A percentile compares a stretch with the other conserved stretches of the same genome.
These are phyloP conservation scores for Scaptomyza graminum DNA, from an alignment of 1,140 invertebrate species.

Conservation along the genomic window DNA sequence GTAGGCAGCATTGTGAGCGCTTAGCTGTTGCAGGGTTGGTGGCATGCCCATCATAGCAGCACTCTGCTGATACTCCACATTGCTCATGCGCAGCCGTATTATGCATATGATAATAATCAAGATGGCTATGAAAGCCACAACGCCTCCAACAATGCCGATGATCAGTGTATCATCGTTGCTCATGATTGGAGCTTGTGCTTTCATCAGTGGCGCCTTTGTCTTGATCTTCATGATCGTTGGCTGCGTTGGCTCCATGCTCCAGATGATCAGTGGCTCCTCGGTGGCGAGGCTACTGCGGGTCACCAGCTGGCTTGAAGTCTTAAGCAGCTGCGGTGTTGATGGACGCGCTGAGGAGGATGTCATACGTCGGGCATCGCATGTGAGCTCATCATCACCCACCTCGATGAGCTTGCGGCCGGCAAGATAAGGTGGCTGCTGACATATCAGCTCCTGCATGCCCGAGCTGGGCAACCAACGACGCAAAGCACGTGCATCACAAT, in stretches of 20 bases:
- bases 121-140: conserved; percentile 94
- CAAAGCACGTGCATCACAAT: conserved; percentile 91
- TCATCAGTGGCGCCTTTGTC: conserved; percentile 86
- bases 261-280: conserved; percentile 93
- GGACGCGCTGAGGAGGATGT: conserved; percentile 84
- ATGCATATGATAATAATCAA: conserved; percentile 95
- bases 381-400: conserved; percentile 91
- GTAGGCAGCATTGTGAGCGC: conserved; percentile 84
- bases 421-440: conserved; percentile 88
- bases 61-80: conserved; percentile 88
- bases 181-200: conserved; percentile 86
- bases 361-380: conserved; percentile 88
- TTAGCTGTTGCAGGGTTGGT: conserved; percentile 78
- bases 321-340: conserved; percentile 55
- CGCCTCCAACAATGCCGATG: conserved; percentile 95
- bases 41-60: conserved; percentile 86
- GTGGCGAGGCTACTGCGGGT: conserved; percentile 86
- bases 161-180: conserved; percentile 95
- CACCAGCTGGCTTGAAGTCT: conserved; percentile 84
- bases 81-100: conserved; percentile 88
- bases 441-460: conserved; percentile 86
- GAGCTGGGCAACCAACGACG: conserved; percentile 89
- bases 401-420: conserved; percentile 88
- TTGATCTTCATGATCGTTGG: conserved; percentile 84
- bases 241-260: conserved; percentile 90